A percentile compares a stretch with the other conserved stretches of the same genome.
phyloP scores from a whole-genome alignment of 2,888 invertebrate species.

The Cordilura impudica region DNA sequence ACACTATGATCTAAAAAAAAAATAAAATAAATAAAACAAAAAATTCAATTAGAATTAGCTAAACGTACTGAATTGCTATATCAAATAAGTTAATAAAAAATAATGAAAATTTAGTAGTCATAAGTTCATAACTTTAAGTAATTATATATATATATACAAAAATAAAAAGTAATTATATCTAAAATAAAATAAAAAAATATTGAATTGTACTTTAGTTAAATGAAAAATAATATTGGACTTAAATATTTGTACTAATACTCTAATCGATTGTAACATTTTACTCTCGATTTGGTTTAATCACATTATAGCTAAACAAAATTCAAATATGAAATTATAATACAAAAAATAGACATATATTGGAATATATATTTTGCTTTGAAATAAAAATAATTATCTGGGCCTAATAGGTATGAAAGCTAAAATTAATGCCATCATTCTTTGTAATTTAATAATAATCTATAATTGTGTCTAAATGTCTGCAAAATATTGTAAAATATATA shows the following conservation, averaged over 20 bases:
- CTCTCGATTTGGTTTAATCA: too few species aligned
- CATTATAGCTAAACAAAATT: too few species aligned
- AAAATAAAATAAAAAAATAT: background rate
- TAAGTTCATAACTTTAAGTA: background rate
- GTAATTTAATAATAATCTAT: background rate
- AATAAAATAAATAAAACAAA: background rate
- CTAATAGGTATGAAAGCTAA: background rate
- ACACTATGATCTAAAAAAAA: too few species aligned
- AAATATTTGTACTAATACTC: too few species aligned
- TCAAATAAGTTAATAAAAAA: background rate
- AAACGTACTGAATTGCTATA: slow-evolving; percentile 38
- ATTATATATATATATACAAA: background rate
- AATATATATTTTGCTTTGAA: too few species aligned
- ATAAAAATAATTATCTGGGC: background rate
- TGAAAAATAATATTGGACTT: too few species aligned
- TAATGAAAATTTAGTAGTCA: background rate
- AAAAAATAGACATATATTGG: too few species aligned
- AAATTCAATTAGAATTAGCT: slow-evolving; percentile 14
- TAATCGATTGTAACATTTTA: too few species aligned
- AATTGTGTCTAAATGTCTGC: slow-evolving; percentile 1
- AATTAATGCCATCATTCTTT: background rate
- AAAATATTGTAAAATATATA: background rate
- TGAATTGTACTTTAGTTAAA: too few species aligned
- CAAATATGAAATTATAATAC: too few species aligned
- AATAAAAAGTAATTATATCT: background rate